Evolutionary conservation across 92 coral and sea anemone species (phyloP).

Genomic region (Parazoanthus darwini): DNA sequence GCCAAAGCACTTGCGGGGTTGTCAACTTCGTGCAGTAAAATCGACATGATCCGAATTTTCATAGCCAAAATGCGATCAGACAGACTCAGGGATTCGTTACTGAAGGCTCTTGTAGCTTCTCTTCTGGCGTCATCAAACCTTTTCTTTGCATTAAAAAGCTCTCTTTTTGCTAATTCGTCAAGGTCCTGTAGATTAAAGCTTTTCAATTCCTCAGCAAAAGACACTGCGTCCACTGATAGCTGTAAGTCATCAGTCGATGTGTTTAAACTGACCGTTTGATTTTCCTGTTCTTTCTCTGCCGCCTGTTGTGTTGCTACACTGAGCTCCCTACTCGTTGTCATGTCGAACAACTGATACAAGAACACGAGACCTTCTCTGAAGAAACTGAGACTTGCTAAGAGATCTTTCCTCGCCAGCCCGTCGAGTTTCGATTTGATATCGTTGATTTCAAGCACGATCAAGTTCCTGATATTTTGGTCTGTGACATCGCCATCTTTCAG

Average conservation of each 20-base stretch:
- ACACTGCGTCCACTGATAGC: too few species aligned
- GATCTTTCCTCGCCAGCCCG: slow-evolving; percentile 34
- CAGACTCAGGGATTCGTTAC: slow-evolving; percentile 47
- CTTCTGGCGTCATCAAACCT: slow-evolving; percentile 50
- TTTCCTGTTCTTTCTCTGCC: neutral
- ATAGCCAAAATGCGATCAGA: slow-evolving; percentile 61
- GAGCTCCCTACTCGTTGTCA: neutral
- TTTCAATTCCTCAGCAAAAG: too few species aligned
- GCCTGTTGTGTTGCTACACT: neutral
- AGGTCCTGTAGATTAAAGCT: neutral
- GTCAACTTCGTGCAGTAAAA: slow-evolving; percentile 51
- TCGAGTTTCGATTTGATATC: slow-evolving; percentile 48
- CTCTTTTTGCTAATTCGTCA: slow-evolving; percentile 7
- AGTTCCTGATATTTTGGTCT: slow-evolving; percentile 37
- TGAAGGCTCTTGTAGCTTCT: slow-evolving; percentile 62
- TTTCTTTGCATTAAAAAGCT: slow-evolving; percentile 35
- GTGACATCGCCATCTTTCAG: slow-evolving; percentile 52
- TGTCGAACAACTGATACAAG: neutral
- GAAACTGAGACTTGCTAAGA: slow-evolving; percentile 31
- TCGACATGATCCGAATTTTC: slow-evolving; percentile 59
- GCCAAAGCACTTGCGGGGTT: slow-evolving; percentile 22
- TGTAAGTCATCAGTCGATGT: too few species aligned
- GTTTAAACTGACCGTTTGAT: too few species aligned
- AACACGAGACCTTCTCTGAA: slow-evolving; percentile 23
- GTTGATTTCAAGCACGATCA: slow-evolving; percentile 48